Evolutionary conservation across 2,888 invertebrate species (phyloP).

Genomic region (Creontiades dilutus): DNA sequence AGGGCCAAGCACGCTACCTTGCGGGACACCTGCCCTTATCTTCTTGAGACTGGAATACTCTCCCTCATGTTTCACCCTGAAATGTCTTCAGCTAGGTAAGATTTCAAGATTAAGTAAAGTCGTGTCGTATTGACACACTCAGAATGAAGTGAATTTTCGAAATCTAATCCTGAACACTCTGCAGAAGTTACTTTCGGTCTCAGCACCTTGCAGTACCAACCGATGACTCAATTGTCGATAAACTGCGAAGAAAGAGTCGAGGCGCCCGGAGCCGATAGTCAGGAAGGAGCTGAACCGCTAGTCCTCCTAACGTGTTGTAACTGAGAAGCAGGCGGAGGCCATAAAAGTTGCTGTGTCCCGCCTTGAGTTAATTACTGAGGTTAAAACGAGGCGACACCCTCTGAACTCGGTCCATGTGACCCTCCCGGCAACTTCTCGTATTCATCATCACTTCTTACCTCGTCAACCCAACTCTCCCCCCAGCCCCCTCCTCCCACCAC

Average conservation of each 20-base stretch:
- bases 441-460: constrained; percentile 50
- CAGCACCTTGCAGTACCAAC: no score
- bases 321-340: constrained; percentile 45
- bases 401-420: constrained; percentile 49
- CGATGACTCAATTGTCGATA: not conserved
- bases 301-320: constrained; percentile 46
- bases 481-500: not conserved
- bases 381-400: constrained; percentile 48
- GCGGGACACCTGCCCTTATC: no score
- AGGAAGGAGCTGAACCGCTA: not conserved
- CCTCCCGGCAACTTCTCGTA: constrained; percentile 41
- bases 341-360: constrained; percentile 49
- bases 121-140: no score
- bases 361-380: constrained; percentile 61
- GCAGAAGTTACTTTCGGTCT: no score
- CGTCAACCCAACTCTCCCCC: no score
- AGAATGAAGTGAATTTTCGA: no score
- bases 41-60: no score
- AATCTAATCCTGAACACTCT: no score
- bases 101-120: no score
- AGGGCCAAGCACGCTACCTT: no score
- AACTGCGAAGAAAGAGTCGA: not conserved
- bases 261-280: not conserved
- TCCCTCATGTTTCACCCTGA: no score
- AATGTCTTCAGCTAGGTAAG: no score